A percentile compares a stretch with the other conserved stretches of the same genome.
These are phyloP conservation scores for Percina caprodes DNA, from an alignment of 2,113 vertebrate genomes.

Conservation along the genomic window DNA sequence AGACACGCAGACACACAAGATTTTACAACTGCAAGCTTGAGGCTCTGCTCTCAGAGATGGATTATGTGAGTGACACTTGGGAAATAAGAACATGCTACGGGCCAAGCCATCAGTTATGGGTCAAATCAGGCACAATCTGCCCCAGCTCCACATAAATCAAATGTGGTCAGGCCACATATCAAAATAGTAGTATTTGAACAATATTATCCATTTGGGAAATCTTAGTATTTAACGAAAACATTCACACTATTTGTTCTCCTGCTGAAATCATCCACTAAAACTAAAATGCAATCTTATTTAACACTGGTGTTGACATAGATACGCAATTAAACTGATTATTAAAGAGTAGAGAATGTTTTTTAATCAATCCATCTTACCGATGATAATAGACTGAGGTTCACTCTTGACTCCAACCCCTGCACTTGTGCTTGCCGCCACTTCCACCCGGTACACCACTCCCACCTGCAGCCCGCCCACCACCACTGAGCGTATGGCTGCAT, in stretches of 20 bases:
- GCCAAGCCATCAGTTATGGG: conserved; percentile 83
- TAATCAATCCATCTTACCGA: conserved; percentile 85
- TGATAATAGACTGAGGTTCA: conserved; percentile 93
- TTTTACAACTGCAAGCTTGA: conserved; percentile 56
- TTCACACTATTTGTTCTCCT: conserved; percentile 7
- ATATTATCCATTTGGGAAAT: conserved; percentile 26
- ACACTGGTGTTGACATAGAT: background rate
- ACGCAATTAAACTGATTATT: background rate
- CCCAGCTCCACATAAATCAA: conserved; percentile 75
- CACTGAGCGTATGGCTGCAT: conserved; percentile 96
- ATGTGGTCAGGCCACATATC: conserved; percentile 50
- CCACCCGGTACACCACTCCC: conserved; percentile 94
- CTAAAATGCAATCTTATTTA: background rate
- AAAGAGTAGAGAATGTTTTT: background rate
- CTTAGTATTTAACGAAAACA: background rate
- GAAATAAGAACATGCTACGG: conserved; percentile 83
- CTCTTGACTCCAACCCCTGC: conserved; percentile 96
- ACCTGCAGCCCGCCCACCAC: conserved; percentile 96
- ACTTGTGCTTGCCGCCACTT: conserved; percentile 96
- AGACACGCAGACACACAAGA: conserved; percentile 52
- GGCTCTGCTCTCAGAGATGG: conserved; percentile 70
- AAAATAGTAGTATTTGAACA: conserved; percentile 45
- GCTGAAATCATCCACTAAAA: background rate
- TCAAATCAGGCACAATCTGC: conserved; percentile 80
- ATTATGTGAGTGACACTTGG: conserved; percentile 83